Conservation (phyloP, 2,797 vertebrate species). For the Sebastes taczanowskii region DNA sequence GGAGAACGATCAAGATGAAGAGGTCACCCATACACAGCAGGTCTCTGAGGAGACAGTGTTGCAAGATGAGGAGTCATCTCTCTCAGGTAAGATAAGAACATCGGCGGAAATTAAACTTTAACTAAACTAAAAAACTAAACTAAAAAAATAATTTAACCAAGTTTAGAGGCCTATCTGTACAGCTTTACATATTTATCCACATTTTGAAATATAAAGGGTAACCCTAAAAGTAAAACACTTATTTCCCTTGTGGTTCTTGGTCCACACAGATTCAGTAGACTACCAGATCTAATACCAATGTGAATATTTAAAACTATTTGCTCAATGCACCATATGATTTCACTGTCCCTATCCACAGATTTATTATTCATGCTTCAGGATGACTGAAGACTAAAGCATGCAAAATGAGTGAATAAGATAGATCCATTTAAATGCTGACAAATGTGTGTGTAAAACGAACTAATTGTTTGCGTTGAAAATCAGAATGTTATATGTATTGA, state of each 20-base stretch:
- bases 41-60: slow-evolving; percentile 63
- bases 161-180: neutral
- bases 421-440: neutral
- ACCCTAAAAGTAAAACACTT: neutral
- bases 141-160: neutral
- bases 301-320: neutral
- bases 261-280: neutral
- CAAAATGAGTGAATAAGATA: neutral
- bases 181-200: neutral
- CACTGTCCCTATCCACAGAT: neutral
- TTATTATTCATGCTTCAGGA: neutral
- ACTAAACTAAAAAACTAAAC: neutral
- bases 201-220: neutral
- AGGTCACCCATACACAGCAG: slow-evolving; percentile 70
- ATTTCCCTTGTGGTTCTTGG: neutral
- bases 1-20: slow-evolving; percentile 70
- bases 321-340: neutral
- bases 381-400: neutral
- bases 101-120: neutral
- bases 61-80: slow-evolving; percentile 63
- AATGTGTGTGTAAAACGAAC: neutral
- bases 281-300: neutral
- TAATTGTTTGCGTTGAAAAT: neutral
- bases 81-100: slow-evolving; percentile 70
- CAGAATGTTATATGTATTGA: neutral